Evolutionary conservation across 2,888 invertebrate species (phyloP).

Genomic region (Chironomus tentans): DNA sequence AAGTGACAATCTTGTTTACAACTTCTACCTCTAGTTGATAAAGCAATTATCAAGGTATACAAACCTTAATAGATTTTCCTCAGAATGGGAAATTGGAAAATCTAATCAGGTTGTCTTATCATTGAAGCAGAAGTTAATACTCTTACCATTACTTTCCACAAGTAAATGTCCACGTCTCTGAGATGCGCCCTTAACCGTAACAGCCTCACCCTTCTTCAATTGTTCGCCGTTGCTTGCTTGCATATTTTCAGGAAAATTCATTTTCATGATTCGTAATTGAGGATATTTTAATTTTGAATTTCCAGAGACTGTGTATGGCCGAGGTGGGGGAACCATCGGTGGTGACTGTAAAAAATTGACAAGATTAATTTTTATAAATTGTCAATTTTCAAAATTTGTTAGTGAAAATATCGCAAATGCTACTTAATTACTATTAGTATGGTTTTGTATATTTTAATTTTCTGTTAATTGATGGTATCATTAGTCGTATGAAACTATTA

Average conservation of each 20-base stretch:
- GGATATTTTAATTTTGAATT: constrained; percentile 89
- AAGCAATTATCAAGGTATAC: too few species aligned
- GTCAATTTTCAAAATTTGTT: neutral
- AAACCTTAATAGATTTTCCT: too few species aligned
- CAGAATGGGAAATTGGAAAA: too few species aligned
- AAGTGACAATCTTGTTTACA: too few species aligned
- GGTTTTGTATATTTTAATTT: too few species aligned
- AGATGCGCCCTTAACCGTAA: constrained; percentile 81
- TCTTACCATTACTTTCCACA: constrained; percentile 65
- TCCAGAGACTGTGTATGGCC: constrained; percentile 82
- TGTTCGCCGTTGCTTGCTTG: constrained; percentile 37
- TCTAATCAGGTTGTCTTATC: too few species aligned
- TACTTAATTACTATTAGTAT: too few species aligned
- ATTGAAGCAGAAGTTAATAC: too few species aligned
- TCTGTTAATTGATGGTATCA: too few species aligned
- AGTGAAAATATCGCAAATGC: neutral
- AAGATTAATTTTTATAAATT: constrained; percentile 11
- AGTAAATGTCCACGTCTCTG: constrained; percentile 76
- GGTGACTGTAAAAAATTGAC: constrained; percentile 50
- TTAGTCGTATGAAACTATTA: too few species aligned
- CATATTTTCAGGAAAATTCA: constrained; percentile 65
- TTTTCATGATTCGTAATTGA: constrained; percentile 83
- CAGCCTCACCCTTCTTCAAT: constrained; percentile 72
- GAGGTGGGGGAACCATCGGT: constrained; percentile 82
- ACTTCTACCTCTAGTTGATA: too few species aligned